These are phyloP conservation scores for Cynopterus brachyotis DNA, from an alignment of 2,113 vertebrate genomes.

Conservation along the genomic window DNA sequence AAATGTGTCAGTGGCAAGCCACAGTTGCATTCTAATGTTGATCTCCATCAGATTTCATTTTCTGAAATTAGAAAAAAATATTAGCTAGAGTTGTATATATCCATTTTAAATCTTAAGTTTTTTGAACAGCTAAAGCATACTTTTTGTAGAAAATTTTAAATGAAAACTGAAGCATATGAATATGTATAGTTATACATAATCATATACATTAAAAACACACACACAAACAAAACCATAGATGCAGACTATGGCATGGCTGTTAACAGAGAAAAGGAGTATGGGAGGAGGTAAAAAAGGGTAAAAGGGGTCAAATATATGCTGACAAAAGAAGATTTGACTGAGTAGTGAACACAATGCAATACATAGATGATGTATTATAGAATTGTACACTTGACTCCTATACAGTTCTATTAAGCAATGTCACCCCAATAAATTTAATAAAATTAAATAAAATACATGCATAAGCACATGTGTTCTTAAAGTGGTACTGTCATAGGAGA, in stretches of 20 bases:
- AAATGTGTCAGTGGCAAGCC: background rate
- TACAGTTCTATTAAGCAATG: too few relatives aligned
- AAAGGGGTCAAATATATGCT: too few relatives aligned
- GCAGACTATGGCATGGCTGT: too few relatives aligned
- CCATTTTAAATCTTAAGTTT: background rate
- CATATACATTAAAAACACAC: background rate
- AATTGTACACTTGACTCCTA: too few relatives aligned
- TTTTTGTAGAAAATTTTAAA: background rate
- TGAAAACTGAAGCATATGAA: background rate
- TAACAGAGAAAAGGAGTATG: too few relatives aligned
- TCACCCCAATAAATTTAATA: too few relatives aligned
- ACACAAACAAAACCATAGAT: background rate
- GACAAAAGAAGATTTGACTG: too few relatives aligned
- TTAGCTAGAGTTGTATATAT: background rate
- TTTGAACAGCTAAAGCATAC: background rate
- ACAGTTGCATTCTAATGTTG: background rate
- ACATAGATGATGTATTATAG: too few relatives aligned
- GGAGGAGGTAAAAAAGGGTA: too few relatives aligned
- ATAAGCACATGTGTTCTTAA: background rate
- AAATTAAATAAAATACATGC: too few relatives aligned
- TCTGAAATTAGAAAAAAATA: background rate
- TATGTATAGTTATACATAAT: background rate
- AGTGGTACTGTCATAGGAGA: background rate
- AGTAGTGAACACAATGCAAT: too few relatives aligned
- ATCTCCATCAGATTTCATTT: background rate